These are phyloP conservation scores for Dromas ardeola DNA, from an alignment of 2,113 vertebrate genomes.

Conservation along the genomic window DNA sequence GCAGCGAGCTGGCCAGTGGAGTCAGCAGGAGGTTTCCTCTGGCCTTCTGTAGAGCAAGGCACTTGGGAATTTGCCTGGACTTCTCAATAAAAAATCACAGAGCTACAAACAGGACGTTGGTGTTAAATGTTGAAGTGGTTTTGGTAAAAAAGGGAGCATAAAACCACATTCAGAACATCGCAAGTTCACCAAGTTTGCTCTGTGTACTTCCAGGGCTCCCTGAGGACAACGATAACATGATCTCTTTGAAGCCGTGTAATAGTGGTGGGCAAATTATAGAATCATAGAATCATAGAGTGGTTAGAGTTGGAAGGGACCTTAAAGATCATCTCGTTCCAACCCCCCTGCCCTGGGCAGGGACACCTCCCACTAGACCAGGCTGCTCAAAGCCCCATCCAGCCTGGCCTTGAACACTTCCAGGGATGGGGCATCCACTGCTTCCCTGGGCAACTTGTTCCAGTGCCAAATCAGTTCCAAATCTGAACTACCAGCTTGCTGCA, in stretches of 20 bases:
- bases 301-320: neutral
- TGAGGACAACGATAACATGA: fast-evolving
- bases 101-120: neutral
- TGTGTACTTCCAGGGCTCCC: neutral
- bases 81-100: neutral
- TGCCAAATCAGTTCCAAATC: neutral
- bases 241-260: neutral
- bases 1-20: neutral
- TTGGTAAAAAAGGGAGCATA: neutral
- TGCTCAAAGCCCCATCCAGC: neutral
- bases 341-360: neutral
- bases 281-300: neutral
- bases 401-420: neutral
- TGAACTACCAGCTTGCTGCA: neutral
- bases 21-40: neutral
- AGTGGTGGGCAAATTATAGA: neutral
- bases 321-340: neutral
- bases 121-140: neutral
- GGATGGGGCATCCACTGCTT: neutral
- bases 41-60: neutral
- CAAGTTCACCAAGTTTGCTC: neutral
- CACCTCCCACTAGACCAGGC: neutral
- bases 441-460: neutral
- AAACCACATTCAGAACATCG: neutral
- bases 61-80: neutral